Percentiles rank a stretch among this genome's conserved stretches.
Conservation (phyloP, 2,797 vertebrate genomes). For the Sebastes dallii region DNA sequence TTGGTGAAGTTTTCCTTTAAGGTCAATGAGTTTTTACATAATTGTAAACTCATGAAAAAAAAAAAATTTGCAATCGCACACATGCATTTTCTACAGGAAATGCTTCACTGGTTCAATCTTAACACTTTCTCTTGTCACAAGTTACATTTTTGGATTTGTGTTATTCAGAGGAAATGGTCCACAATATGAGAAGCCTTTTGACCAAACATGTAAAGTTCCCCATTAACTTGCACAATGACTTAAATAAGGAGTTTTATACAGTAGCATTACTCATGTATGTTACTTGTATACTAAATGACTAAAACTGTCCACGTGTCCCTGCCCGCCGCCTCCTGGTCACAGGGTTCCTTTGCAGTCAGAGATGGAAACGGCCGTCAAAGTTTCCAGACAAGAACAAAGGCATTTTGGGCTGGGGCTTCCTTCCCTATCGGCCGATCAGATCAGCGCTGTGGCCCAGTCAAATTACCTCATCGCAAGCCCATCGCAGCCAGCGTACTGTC, state of each 20-base stretch:
- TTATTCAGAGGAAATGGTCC: background rate
- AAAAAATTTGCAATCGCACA: background rate
- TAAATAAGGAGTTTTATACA: background rate
- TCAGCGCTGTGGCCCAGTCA: conserved; percentile 46
- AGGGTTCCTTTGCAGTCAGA: conserved; percentile 22
- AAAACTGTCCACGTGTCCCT: background rate
- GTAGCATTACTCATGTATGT: background rate
- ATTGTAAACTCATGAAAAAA: background rate
- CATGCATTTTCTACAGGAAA: background rate
- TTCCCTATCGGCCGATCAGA: conserved; percentile 79
- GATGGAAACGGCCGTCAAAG: conserved; percentile 66
- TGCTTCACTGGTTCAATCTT: background rate
- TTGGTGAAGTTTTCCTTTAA: background rate
- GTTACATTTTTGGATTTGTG: background rate
- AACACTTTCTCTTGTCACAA: background rate
- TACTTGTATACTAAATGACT: background rate
- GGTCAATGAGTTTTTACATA: background rate
- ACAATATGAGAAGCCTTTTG: background rate
- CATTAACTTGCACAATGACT: background rate
- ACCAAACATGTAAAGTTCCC: background rate
- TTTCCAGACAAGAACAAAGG: conserved; percentile 82
- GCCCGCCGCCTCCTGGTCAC: background rate
- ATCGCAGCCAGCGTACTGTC: conserved; percentile 57
- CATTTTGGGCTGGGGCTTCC: conserved; percentile 88
- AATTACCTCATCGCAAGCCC: conserved; percentile 58